These are phyloP conservation scores for Euphydryas editha DNA, from an alignment of 2,888 invertebrate genomes.

Conservation along the genomic window DNA sequence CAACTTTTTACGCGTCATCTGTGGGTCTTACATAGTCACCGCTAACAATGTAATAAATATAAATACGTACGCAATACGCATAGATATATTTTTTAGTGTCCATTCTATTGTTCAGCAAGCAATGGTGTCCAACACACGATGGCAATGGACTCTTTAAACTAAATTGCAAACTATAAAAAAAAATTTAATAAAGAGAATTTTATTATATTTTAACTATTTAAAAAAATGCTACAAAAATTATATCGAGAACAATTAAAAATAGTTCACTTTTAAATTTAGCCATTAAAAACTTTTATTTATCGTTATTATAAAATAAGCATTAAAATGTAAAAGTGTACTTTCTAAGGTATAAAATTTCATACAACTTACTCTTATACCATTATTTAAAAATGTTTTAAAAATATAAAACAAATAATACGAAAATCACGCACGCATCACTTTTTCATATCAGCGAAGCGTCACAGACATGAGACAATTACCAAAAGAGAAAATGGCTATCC, in stretches of 20 bases:
- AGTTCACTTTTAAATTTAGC: no score
- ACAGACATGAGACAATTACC: conserved; percentile 37
- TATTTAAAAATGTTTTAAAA: not conserved
- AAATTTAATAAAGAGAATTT: not conserved
- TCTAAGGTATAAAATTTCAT: not conserved
- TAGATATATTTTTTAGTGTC: conserved; percentile 56
- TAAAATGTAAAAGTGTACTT: not conserved
- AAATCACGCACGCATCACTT: conserved; percentile 10
- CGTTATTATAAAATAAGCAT: not conserved
- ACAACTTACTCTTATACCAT: not conserved
- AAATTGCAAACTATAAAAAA: conserved; percentile 7
- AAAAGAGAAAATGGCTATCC: conserved; percentile 37
- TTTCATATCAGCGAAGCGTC: conserved; percentile 32
- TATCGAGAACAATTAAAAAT: not conserved
- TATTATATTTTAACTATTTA: not conserved
- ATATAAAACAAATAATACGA: conserved; percentile 19
- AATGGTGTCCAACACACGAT: conserved; percentile 35
- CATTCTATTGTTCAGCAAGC: conserved; percentile 52
- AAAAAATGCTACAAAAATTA: not conserved
- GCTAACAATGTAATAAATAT: conserved; percentile 43
- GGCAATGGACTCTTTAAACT: conserved; percentile 27
- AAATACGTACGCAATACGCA: conserved; percentile 34
- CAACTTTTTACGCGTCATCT: conserved; percentile 35
- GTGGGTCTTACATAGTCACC: conserved; percentile 46
- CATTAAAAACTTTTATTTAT: no score